Conservation (phyloP, 2,797 vertebrate genomes). For the Dryobates pubescens region DNA sequence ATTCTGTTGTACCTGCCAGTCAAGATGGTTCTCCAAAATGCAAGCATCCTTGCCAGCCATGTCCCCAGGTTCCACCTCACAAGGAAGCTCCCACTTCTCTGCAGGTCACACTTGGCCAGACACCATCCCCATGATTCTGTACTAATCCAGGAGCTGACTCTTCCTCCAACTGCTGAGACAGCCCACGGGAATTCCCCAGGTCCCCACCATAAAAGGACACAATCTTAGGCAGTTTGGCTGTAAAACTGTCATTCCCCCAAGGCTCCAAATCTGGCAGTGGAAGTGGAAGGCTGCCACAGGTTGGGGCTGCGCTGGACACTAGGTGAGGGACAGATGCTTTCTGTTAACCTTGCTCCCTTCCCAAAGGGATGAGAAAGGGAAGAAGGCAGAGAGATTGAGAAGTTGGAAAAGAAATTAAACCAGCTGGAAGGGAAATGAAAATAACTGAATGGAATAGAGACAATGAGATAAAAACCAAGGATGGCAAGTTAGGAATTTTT, state of each 20-base stretch:
- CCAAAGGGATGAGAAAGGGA: background rate
- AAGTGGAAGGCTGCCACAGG: background rate
- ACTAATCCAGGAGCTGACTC: background rate
- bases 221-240: background rate
- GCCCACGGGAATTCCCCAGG: accelerated
- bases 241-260: background rate
- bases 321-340: background rate
- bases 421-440: background rate
- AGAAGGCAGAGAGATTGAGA: background rate
- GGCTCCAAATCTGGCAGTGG: background rate
- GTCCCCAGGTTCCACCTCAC: background rate
- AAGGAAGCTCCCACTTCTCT: background rate
- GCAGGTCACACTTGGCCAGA: background rate
- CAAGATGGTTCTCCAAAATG: background rate
- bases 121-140: background rate
- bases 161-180: background rate
- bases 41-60: background rate
- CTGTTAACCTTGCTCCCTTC: background rate
- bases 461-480: background rate
- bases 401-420: no score
- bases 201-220: accelerated
- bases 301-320: background rate
- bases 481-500: background rate
- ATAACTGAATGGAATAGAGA: background rate
- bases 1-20: background rate